Evolutionary conservation across 1,140 invertebrate genomes (phyloP).

Genomic region (Portunus trituberculatus): DNA sequence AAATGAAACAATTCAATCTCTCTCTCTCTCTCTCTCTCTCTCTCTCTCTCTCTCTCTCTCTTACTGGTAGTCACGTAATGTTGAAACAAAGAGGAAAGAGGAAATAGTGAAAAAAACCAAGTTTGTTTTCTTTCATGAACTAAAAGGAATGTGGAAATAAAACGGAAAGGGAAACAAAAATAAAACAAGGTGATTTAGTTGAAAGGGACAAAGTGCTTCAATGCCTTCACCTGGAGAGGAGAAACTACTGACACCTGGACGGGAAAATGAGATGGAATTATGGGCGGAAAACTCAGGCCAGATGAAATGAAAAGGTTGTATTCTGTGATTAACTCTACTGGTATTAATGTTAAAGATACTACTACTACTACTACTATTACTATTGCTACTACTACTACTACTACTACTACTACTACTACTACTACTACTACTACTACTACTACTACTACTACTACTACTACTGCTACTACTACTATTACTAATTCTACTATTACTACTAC

Average conservation of each 20-base stretch:
- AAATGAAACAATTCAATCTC: no score
- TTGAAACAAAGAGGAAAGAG: background rate
- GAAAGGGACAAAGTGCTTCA: background rate
- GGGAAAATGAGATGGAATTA: background rate
- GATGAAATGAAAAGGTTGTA: background rate
- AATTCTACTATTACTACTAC: background rate
- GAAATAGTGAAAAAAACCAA: background rate
- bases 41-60: no score
- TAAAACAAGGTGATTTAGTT: background rate
- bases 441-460: no score
- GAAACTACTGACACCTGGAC: background rate
- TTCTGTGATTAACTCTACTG: background rate
- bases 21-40: no score
- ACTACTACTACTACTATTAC: background rate
- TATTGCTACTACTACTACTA: background rate
- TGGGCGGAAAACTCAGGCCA: background rate
- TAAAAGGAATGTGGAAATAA: background rate
- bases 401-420: slow-evolving; percentile 3
- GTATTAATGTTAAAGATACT: background rate
- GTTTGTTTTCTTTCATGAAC: no score
- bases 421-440: background rate
- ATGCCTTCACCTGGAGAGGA: no score
- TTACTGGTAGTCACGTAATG: no score
- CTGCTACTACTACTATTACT: background rate
- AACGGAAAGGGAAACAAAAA: background rate